These are phyloP conservation scores for Mirounga angustirostris DNA, from an alignment of 2,113 vertebrate genomes.

Conservation along the genomic window DNA sequence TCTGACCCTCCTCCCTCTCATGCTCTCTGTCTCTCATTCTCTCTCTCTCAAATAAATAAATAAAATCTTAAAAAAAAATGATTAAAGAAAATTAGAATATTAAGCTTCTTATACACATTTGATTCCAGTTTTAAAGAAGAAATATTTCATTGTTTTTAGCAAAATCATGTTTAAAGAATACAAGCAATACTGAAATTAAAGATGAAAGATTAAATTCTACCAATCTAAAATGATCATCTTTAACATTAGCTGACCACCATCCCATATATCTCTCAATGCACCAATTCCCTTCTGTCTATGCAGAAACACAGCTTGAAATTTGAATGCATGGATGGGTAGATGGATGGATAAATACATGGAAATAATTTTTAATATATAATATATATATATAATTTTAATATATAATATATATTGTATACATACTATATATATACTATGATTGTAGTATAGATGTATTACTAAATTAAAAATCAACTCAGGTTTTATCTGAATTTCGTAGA, in stretches of 20 bases:
- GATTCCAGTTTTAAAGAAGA: not conserved
- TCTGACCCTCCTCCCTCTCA: too few relatives aligned
- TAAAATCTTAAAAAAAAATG: too few relatives aligned
- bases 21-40: too few relatives aligned
- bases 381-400: too few relatives aligned
- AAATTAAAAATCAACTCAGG: not conserved
- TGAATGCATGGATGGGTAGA: not conserved
- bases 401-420: too few relatives aligned
- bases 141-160: not conserved
- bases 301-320: not conserved
- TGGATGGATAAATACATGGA: not conserved
- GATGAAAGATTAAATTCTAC: not conserved
- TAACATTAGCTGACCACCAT: not conserved
- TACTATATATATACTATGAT: too few relatives aligned
- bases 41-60: too few relatives aligned
- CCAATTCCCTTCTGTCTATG: not conserved
- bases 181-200: not conserved
- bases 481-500: not conserved
- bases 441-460: not conserved
- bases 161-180: not conserved
- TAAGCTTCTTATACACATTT: not conserved
- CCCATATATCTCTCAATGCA: not conserved
- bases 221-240: not conserved
- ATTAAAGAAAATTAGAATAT: not conserved
- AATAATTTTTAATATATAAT: not conserved